These are phyloP conservation scores for Cryptocephalus primarius DNA, from an alignment of 2,888 invertebrate genomes.

Conservation along the genomic window DNA sequence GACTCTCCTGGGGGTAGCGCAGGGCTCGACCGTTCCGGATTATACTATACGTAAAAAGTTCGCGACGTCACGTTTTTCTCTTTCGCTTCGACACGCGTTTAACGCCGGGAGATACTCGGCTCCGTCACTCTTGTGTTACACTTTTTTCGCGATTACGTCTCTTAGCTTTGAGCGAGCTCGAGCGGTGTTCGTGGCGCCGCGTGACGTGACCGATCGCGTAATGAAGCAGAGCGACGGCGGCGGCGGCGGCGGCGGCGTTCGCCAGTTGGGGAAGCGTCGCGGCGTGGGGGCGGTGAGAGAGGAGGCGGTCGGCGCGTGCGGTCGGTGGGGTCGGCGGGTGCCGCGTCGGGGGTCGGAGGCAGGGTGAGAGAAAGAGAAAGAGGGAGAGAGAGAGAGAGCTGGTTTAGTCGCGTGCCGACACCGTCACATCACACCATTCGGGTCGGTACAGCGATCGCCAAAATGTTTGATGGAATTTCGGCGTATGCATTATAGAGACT, in stretches of 20 bases:
- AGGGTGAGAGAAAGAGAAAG: slow-evolving; percentile 27
- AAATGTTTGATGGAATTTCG: slow-evolving; percentile 18
- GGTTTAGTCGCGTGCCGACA: slow-evolving; percentile 40
- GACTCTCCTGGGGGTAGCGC: too few relatives aligned
- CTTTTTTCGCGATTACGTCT: too few relatives aligned
- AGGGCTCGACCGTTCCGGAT: too few relatives aligned
- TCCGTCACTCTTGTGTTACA: too few relatives aligned
- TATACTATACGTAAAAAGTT: too few relatives aligned
- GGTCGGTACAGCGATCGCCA: slow-evolving; percentile 24
- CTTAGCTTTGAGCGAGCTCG: too few relatives aligned
- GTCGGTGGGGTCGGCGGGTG: slow-evolving; percentile 23
- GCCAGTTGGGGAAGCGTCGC: slow-evolving; percentile 1
- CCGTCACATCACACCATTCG: slow-evolving; percentile 37
- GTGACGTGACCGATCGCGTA: slow-evolving; percentile 16
- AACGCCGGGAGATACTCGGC: too few relatives aligned
- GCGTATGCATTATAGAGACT: too few relatives aligned
- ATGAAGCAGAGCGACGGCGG: slow-evolving; percentile 17
- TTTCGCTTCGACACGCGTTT: too few relatives aligned
- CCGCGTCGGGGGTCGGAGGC: slow-evolving; percentile 20
- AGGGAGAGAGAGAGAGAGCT: slow-evolving; percentile 21
- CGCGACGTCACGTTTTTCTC: too few relatives aligned
- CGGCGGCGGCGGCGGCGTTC: slow-evolving; percentile 13
- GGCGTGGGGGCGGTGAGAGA: slow-evolving; percentile 14
- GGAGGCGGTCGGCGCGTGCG: slow-evolving; percentile 28
- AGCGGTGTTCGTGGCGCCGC: slow-evolving; percentile 5